Percentiles rank a stretch among this genome's conserved stretches.
These are phyloP conservation scores for Darevskia nairensis DNA, from an alignment of 2,797 vertebrate genomes.

Conservation along the genomic window DNA sequence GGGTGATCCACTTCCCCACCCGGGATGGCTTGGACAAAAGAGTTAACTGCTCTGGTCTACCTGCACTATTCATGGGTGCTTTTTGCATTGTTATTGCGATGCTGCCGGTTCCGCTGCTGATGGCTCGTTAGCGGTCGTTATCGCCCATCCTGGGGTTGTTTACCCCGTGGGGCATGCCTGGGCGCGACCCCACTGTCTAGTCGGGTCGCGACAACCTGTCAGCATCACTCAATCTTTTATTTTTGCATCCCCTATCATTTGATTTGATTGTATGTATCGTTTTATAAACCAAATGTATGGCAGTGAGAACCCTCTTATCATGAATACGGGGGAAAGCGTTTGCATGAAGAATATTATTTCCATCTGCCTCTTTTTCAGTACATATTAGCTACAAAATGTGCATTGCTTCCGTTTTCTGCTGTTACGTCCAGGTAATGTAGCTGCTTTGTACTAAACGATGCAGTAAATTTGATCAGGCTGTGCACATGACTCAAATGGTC, in stretches of 20 bases:
- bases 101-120: no score
- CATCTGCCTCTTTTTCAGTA: conserved; percentile 37
- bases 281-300: conserved; percentile 43
- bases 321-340: conserved; percentile 36
- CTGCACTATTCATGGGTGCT: no score
- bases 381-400: conserved; percentile 51
- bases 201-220: no score
- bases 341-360: conserved; percentile 41
- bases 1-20: no score
- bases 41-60: no score
- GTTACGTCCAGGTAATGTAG: conserved; percentile 55
- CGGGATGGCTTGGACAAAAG: no score
- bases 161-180: no score
- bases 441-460: conserved; percentile 55
- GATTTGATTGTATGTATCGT: conserved; percentile 18
- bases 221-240: conserved; percentile 35
- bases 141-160: no score
- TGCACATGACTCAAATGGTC: conserved; percentile 54
- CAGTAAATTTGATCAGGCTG: conserved; percentile 63
- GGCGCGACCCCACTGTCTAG: no score
- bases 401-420: conserved; percentile 58
- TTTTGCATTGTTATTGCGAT: no score
- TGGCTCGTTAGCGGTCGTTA: no score
- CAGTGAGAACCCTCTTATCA: conserved; percentile 32
- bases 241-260: conserved; percentile 32